Evolutionary conservation across 2,888 invertebrate genomes (phyloP).

Genomic region (Tortrix viridana): DNA sequence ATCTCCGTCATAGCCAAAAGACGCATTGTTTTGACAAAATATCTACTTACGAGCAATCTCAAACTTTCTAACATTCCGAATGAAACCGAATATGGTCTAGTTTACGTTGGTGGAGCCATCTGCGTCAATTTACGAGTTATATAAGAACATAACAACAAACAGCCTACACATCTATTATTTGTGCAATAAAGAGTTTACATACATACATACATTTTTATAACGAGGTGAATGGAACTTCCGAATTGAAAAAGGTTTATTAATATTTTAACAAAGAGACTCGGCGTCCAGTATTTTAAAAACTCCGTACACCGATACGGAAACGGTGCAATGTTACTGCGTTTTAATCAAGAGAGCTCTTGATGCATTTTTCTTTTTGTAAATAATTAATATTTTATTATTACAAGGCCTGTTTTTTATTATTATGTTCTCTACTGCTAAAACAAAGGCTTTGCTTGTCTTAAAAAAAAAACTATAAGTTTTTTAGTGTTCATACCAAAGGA

Average conservation of each 20-base stretch:
- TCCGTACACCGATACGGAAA: neutral
- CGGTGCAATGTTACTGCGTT: too few species aligned
- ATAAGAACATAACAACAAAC: constrained; percentile 4
- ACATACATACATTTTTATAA: neutral
- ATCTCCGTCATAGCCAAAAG: constrained; percentile 16
- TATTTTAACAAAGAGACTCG: neutral
- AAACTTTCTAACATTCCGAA: constrained; percentile 30
- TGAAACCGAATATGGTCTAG: constrained; percentile 24
- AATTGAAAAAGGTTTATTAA: neutral
- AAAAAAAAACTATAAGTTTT: too few species aligned
- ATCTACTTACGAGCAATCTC: constrained; percentile 15
- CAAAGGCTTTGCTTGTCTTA: too few species aligned
- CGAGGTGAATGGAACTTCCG: neutral
- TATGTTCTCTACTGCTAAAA: too few species aligned
- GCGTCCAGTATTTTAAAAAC: neutral
- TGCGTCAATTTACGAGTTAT: constrained; percentile 11
- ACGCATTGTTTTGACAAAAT: constrained; percentile 30
- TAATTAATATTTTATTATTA: too few species aligned
- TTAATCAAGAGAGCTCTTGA: too few species aligned
- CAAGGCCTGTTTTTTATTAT: too few species aligned
- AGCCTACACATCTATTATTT: neutral
- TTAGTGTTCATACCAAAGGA: too few species aligned
- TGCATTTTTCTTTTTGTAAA: too few species aligned
- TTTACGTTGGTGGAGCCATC: constrained; percentile 15
- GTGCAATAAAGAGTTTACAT: too few species aligned